Base-by-base conservation (phyloP, 2,113 vertebrate genomes). In the Talpa occidentalis region DNA sequence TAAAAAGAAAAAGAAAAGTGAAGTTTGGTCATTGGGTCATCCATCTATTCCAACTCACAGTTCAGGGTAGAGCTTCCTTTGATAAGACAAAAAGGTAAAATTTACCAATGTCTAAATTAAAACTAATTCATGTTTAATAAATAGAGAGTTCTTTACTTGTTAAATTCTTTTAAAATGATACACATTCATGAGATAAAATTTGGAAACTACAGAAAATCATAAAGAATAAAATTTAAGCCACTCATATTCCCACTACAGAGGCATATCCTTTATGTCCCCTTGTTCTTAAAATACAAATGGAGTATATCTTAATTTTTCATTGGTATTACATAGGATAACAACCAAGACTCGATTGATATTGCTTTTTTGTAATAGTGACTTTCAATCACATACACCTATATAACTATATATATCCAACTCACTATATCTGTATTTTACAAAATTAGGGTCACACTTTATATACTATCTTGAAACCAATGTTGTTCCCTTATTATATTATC, bases 191-290 rank as follows among this genome's bases (percentile, higher is more conserved):
- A 22, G 10, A 44, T 37, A 93, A 82, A 60, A 52, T 78, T 82
- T 72, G 14, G 32, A 79, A 84, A 84, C 15, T 82, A 80, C 37
- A 69, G 40, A 80, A 84, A 74, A 84, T 17, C 42, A 80, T 47
- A 76, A 94, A 84, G 37, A 76, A 88, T 35, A 87, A 77, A 89
- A 72, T 83, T 49, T 59, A 91, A 86, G 44, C 24, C 14, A 72
- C n/a, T 40, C 10, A 81, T 69, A 92, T 76, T 66, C 22, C 49
- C 4, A 47, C 35, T 12, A n/a, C 44, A 52, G 0, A n/a, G 9
- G 67, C 30, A 22, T 79, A 44, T n/a, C 16, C 47, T 72, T 81
- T 64, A 90, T 89, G 84, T 69, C 14, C 12, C 37, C 35, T 66
- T 85, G n/a, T 11, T 76, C 17, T 54, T 78, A 78, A 73, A 91